Conservation (phyloP, 2,113 vertebrate species). For the Axis porcinus region DNA sequence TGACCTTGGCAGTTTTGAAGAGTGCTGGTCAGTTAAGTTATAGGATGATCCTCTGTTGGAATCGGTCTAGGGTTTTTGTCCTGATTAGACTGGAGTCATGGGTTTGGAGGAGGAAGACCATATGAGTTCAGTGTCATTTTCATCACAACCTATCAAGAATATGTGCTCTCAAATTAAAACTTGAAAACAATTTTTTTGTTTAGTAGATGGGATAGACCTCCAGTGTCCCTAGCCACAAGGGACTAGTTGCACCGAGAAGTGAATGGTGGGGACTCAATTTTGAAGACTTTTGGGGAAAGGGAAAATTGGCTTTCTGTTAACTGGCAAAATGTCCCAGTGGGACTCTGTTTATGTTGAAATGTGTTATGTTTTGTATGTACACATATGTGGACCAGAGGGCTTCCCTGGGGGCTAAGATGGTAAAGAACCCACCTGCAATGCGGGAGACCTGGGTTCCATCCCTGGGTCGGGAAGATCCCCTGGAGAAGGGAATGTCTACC, state of each 20-base stretch:
- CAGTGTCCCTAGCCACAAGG: conserved; percentile 72
- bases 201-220: conserved; percentile 60
- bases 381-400: background rate
- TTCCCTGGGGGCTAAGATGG: background rate
- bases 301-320: conserved; percentile 80
- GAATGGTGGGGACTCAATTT: conserved; percentile 67
- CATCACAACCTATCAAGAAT: fast-evolving
- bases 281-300: conserved; percentile 71
- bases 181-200: conserved; percentile 31
- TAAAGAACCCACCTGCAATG: background rate
- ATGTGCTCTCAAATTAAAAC: conserved; percentile 63
- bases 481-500: background rate
- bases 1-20: background rate
- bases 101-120: background rate
- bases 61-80: background rate
- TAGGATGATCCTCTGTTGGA: no score
- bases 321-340: conserved; percentile 80
- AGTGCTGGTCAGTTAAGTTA: background rate
- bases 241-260: conserved; percentile 72
- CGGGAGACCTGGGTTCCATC: background rate
- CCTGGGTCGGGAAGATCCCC: background rate
- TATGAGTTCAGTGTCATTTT: background rate
- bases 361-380: conserved; percentile 66
- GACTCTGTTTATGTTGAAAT: conserved; percentile 75
- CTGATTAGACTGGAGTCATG: no score